phyloP scores from a whole-genome alignment of 2,113 vertebrate genomes.

The Podarcis raffonei region DNA sequence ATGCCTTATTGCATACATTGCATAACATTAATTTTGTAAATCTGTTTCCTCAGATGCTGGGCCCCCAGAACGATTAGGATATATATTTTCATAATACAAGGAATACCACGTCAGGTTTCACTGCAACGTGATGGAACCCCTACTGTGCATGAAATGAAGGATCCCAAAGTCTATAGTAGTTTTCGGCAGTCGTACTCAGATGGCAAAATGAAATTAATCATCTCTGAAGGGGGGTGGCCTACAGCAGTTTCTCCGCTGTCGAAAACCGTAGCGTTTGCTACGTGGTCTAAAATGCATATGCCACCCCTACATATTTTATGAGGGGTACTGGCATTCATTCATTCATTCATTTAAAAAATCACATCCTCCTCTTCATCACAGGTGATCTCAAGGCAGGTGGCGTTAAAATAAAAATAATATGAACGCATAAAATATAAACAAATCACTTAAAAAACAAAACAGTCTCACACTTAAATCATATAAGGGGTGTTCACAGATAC shows the following conservation, averaged over 20 bases:
- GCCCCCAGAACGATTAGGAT: background rate
- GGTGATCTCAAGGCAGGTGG: too few species aligned
- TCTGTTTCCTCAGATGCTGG: background rate
- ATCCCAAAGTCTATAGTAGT: background rate
- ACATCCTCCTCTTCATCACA: too few species aligned
- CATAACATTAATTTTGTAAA: constrained; percentile 20
- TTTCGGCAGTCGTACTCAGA: background rate
- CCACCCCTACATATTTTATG: background rate
- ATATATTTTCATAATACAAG: constrained; percentile 6
- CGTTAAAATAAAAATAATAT: too few species aligned
- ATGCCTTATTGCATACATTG: background rate
- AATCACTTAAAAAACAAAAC: too few species aligned
- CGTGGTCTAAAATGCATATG: background rate
- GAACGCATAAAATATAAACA: too few species aligned
- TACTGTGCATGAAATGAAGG: constrained; percentile 30
- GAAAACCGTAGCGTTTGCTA: background rate
- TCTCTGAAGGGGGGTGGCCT: background rate
- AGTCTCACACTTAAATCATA: too few species aligned
- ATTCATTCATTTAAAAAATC: background rate
- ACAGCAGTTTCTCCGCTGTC: background rate
- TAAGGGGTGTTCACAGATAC: too few species aligned
- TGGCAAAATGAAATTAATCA: constrained; percentile 6
- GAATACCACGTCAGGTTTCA: background rate
- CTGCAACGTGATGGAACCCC: constrained; percentile 7
- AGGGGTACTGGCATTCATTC: background rate